Evolutionary conservation across 2,888 invertebrate genomes (phyloP), one percentile per base, ranked within the genome.

Genomic region (Sturmia bella): DNA sequence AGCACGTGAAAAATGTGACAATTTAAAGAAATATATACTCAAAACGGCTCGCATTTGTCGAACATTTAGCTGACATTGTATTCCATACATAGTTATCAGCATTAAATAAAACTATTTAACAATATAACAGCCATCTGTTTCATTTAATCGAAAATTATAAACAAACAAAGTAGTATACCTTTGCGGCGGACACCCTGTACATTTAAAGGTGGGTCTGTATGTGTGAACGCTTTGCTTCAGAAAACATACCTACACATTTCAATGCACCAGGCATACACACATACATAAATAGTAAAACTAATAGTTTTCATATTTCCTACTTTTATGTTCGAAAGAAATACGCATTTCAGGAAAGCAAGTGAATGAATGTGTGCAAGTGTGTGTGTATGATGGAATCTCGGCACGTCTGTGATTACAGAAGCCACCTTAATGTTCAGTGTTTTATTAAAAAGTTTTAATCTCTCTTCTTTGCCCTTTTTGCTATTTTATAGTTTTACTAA

Each of bases 281-380:
- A 24, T 21, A 66, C 21, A 39, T 3, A 11, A 12, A 43, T 1
- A 45, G 7, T 5, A 59, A 66, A 80, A 61, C 61, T 63, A 80
- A 54, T 76, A 63, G 76, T 76, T 80, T 80, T 80, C 66, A 80
- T 80, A 80, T 80, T 80, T 76, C 56, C 39, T 32, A 9, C n/a
- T 56, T 43, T 15, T 56, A 5, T 70, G n/a, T 27, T 32, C 27
- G 43, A 66, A 54, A 63, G 54, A 54, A 66, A 56, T 41, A 54
- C 54, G 66, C 27, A 54, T 17, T 56, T 56, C 9, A 54, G 21
- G 15, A 45, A 13, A n/a, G 9, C 4, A 68, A n/a, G 1, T 52
- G 6, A 7, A 11, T 41, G 6, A n/a, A 11, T 13, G 24, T 68
- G 2, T 70, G 57, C 6, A 41, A 24, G 1, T 63, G 2, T 39